Evolutionary conservation across 2,888 invertebrate genomes (phyloP).

Genomic region (Cataglyphis albicans): DNA sequence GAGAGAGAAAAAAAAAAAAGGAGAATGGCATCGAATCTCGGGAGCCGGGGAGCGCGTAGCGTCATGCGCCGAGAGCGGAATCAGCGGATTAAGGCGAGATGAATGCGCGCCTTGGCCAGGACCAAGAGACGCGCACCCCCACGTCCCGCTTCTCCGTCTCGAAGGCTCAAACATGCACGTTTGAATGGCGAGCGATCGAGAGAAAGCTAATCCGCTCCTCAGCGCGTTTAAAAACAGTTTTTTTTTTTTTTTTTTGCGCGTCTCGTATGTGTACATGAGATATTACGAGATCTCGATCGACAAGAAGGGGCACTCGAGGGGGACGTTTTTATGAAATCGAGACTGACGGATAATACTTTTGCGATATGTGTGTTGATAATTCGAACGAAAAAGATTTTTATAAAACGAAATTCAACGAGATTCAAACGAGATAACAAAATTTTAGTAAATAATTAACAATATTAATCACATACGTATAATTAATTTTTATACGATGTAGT

Average conservation of each 20-base stretch:
- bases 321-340: conserved; percentile 35
- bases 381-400: neutral
- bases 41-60: conserved; percentile 49
- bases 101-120: conserved; percentile 68
- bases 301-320: neutral
- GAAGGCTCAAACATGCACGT: conserved; percentile 39
- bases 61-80: conserved; percentile 78
- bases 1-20: conserved; percentile 52
- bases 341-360: conserved; percentile 12
- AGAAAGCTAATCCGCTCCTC: conserved; percentile 52
- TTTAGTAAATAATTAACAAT: neutral
- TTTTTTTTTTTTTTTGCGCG: conserved; percentile 21
- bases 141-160: conserved; percentile 26
- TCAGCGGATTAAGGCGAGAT: conserved; percentile 83
- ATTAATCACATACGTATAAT: neutral
- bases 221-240: conserved; percentile 46
- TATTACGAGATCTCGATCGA: conserved; percentile 53
- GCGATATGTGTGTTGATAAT: neutral
- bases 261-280: neutral
- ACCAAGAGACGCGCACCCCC: conserved; percentile 6
- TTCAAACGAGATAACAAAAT: neutral
- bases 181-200: conserved; percentile 62
- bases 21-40: conserved; percentile 50
- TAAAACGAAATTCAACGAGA: too few species aligned
- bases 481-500: neutral